phyloP scores from a whole-genome alignment of 2,113 vertebrate species.

The Typhlomys cinereus region DNA sequence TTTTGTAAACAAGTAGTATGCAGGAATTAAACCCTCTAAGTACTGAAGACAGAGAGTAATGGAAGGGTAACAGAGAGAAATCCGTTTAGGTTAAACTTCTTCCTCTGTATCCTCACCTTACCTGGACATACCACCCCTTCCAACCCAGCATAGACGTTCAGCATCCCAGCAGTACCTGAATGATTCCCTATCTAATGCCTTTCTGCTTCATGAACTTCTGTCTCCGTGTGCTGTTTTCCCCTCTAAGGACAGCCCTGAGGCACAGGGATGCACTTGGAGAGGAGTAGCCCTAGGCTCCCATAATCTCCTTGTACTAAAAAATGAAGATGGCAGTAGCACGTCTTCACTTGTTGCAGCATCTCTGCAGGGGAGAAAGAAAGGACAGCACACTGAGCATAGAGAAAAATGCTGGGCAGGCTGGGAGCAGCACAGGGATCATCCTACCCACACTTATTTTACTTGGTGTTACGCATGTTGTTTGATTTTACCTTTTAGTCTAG shows the following conservation, averaged over 20 bases:
- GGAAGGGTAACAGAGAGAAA: not conserved
- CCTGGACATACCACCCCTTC: no score
- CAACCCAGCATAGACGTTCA: not conserved
- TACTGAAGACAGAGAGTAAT: not conserved
- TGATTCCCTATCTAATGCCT: not conserved
- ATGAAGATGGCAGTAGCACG: not conserved
- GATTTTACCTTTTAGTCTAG: not conserved
- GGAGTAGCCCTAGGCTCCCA: not conserved
- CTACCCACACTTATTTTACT: not conserved
- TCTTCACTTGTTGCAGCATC: no score
- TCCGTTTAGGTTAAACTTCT: not conserved
- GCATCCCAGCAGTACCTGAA: not conserved
- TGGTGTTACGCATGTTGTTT: not conserved
- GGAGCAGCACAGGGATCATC: not conserved
- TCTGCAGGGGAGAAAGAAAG: not conserved
- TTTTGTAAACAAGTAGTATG: not conserved
- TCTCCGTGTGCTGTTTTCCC: not conserved
- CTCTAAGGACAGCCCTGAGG: not conserved
- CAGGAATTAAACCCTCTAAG: not conserved
- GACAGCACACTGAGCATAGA: not conserved
- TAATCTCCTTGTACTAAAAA: not conserved
- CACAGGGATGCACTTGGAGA: not conserved
- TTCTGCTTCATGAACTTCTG: not conserved
- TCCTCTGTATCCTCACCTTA: not conserved
- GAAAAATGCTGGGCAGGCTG: not conserved